Evolutionary conservation across 2,113 vertebrate genomes (phyloP).

Genomic region (Lepisosteus oculatus): DNA sequence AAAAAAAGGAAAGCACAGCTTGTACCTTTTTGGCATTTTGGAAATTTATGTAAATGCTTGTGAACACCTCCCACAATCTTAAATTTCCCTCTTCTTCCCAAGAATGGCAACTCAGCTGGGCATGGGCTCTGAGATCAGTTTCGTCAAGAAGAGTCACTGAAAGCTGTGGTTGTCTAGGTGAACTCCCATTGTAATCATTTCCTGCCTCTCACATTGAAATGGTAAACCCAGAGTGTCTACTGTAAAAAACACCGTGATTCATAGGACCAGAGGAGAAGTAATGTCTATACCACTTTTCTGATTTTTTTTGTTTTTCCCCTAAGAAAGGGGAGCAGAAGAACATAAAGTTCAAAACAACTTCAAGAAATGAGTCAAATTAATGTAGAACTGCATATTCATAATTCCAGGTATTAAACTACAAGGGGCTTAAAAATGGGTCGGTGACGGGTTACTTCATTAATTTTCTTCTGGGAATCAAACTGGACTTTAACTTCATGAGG

Average conservation of each 20-base stretch:
- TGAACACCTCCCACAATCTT: constrained; percentile 32
- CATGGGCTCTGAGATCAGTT: constrained; percentile 10
- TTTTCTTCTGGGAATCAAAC: neutral
- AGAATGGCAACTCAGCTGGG: constrained; percentile 27
- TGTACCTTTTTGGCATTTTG: constrained; percentile 40
- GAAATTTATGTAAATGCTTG: constrained; percentile 50
- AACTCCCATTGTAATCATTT: constrained; percentile 41
- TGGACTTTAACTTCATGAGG: neutral
- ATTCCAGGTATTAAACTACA: constrained; percentile 5
- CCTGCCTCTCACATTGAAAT: constrained; percentile 37
- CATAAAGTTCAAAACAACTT: neutral
- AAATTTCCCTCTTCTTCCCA: constrained; percentile 39
- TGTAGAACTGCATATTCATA: neutral
- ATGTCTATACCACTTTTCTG: neutral
- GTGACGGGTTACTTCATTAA: neutral
- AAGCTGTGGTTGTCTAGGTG: constrained; percentile 39
- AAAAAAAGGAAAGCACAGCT: constrained; percentile 13
- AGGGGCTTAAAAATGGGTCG: neutral
- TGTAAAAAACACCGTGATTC: constrained; percentile 36
- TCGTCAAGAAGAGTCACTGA: constrained; percentile 20
- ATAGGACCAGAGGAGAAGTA: neutral
- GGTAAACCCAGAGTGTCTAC: constrained; percentile 42
- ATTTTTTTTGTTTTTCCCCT: constrained; percentile 29
- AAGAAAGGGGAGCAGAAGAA: constrained; percentile 1
- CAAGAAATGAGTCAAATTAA: constrained; percentile 11